Evolutionary conservation across 1,140 invertebrate genomes (phyloP).

Genomic region (Halictus rubicundus): DNA sequence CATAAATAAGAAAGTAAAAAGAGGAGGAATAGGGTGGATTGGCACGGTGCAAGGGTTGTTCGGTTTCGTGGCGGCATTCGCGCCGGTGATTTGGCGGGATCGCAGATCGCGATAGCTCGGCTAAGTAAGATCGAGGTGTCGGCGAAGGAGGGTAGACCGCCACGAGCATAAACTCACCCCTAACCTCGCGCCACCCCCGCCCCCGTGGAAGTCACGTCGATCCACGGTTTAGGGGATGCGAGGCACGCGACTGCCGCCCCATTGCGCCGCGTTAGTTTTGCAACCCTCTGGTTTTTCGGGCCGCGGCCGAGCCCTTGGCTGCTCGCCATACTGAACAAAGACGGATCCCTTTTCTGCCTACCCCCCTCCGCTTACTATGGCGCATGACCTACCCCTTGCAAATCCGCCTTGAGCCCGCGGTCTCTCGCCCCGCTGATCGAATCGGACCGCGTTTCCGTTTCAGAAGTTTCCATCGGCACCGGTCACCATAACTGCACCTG

Average conservation of each 20-base stretch:
- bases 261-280: constrained; percentile 70
- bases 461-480: too few relatives aligned
- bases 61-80: constrained; percentile 45
- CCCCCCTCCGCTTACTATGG: constrained; percentile 37
- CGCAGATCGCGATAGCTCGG: constrained; percentile 45
- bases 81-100: constrained; percentile 54
- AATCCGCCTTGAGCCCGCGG: constrained; percentile 5
- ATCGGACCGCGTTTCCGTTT: too few relatives aligned
- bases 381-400: constrained; percentile 54
- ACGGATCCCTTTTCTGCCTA: constrained; percentile 49
- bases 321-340: constrained; percentile 64
- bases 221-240: constrained; percentile 62
- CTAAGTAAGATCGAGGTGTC: constrained; percentile 55
- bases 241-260: constrained; percentile 72
- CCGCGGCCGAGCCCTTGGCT: constrained; percentile 54
- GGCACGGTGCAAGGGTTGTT: constrained; percentile 7
- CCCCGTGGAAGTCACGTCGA: constrained; percentile 2
- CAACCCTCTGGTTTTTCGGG: constrained; percentile 27
- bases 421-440: background rate
- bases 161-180: constrained; percentile 35
- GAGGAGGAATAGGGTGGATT: background rate
- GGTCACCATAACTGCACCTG: too few relatives aligned
- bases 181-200: background rate
- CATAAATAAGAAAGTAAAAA: too few relatives aligned
- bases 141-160: constrained; percentile 39